Conservation (phyloP, 1,140 invertebrate species). For the Elymnias hypermnestra region DNA sequence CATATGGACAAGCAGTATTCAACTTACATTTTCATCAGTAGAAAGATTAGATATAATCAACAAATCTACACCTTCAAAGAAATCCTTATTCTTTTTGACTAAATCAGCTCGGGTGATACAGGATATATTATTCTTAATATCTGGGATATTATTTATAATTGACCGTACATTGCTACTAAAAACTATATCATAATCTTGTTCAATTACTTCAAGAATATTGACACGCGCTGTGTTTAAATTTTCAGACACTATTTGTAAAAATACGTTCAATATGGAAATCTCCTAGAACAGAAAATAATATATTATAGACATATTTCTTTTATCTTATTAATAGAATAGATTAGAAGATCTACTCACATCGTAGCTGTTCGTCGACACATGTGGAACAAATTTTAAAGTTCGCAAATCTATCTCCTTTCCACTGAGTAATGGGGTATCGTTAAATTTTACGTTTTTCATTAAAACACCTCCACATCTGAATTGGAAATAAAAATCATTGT, state of each 20-base stretch:
- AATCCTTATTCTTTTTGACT: too few species aligned
- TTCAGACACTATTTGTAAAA: constrained; percentile 24
- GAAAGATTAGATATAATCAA: too few species aligned
- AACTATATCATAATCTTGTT: constrained; percentile 4
- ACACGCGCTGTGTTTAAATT: constrained; percentile 20
- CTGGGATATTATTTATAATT: not conserved
- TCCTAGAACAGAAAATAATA: constrained; percentile 8
- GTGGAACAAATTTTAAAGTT: constrained; percentile 25
- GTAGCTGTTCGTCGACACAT: constrained; percentile 12
- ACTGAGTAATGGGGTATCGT: constrained; percentile 7
- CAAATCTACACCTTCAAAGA: too few species aligned
- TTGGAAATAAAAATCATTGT: not conserved
- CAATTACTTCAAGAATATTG: constrained; percentile 18
- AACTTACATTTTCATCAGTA: too few species aligned
- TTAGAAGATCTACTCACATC: constrained; percentile 19
- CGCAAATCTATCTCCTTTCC: constrained; percentile 13
- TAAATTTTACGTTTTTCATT: constrained; percentile 19
- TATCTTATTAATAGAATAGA: not conserved
- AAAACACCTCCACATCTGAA: constrained; percentile 25
- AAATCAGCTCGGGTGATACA: too few species aligned
- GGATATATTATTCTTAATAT: not conserved
- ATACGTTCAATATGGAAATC: constrained; percentile 11
- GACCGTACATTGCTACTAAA: constrained; percentile 7
- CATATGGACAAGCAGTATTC: too few species aligned
- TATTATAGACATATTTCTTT: not conserved